Base-by-base conservation (phyloP, 2,797 vertebrate species). In the Heteromormyrus szaboi region DNA sequence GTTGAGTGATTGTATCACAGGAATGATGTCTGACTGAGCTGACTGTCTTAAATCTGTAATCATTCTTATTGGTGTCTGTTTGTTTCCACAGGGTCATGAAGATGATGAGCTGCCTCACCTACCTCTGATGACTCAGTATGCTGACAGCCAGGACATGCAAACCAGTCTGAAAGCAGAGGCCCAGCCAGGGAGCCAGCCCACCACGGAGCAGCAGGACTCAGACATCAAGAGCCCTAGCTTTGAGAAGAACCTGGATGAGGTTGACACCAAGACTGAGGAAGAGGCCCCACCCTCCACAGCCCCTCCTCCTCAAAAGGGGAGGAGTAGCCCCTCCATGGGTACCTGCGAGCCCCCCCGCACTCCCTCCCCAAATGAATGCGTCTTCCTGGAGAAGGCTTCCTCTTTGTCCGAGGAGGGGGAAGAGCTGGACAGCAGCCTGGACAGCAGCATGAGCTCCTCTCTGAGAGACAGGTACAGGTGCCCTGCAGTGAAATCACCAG, bases 211-310 rank as follows among this genome's bases (percentile, higher is more conserved):
- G 92, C 94, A 94, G 92, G 25, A 51, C 89, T 25, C 89, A 25
- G 91, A 95, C 85, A 95, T 96, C 88, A 95, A 93, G 92, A 95
- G 96, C 89, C 29, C 29, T 72, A 96, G 96, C 92, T 92, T 96
- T 72, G 96, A 96, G 92, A 96, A 96, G 89, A 94, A 93, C 92
- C 94, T 93, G 19, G 93, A 93, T 0, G 95, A 96, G 19, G 65
- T 85, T 44, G 53, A 29, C 51, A 85, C 65, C 88, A 88, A 59
- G 86, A 89, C 11, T 91, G 89, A 85, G 44, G 89, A 33, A 89
- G 90, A 46, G 89, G 68, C 87, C 86, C 89, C 6, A 93, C 92
- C 0, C 91, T 92, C 1, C 90, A 93, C 3, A 93, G 94, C 89
- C 94, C 94, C 85, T 84, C 93, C 87, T 85, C 87, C 79, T n/a